These are phyloP conservation scores for Neodiprion fabricii DNA, from an alignment of 1,140 invertebrate species.

Conservation along the genomic window DNA sequence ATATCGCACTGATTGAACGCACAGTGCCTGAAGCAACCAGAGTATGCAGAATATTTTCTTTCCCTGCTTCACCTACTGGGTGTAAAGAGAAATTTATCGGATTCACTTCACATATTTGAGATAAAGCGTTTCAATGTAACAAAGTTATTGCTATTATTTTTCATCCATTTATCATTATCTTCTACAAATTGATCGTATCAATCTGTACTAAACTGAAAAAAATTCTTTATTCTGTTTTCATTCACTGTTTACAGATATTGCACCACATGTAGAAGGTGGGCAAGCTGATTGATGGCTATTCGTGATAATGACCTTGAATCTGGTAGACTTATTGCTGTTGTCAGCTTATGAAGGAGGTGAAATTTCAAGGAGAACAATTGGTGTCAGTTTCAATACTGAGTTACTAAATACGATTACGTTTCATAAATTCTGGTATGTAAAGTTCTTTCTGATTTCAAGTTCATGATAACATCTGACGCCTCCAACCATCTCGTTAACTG, in stretches of 20 bases:
- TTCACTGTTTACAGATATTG: too few relatives aligned
- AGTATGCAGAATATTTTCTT: conserved; percentile 39
- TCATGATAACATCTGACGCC: background rate
- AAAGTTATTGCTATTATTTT: too few relatives aligned
- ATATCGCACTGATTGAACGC: conserved; percentile 14
- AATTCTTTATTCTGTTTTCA: too few relatives aligned
- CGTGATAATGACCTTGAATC: background rate
- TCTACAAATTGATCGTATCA: too few relatives aligned
- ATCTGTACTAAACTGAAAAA: too few relatives aligned
- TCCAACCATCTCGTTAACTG: too few relatives aligned
- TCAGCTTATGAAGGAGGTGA: background rate
- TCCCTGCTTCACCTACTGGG: conserved; percentile 18
- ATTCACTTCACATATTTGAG: conserved; percentile 16
- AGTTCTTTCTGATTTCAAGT: background rate
- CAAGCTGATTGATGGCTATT: background rate
- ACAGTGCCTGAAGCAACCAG: conserved; percentile 38
- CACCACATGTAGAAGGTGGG: too few relatives aligned
- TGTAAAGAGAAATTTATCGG: conserved; percentile 22
- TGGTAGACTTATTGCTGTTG: background rate
- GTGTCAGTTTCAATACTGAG: background rate
- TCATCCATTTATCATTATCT: background rate
- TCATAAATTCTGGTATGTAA: background rate
- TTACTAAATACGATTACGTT: conserved; percentile 10
- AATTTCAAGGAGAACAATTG: background rate
- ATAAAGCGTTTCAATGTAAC: too few relatives aligned